Conservation (phyloP, 2,888 invertebrate genomes). For the Drosophila neutralis region DNA sequence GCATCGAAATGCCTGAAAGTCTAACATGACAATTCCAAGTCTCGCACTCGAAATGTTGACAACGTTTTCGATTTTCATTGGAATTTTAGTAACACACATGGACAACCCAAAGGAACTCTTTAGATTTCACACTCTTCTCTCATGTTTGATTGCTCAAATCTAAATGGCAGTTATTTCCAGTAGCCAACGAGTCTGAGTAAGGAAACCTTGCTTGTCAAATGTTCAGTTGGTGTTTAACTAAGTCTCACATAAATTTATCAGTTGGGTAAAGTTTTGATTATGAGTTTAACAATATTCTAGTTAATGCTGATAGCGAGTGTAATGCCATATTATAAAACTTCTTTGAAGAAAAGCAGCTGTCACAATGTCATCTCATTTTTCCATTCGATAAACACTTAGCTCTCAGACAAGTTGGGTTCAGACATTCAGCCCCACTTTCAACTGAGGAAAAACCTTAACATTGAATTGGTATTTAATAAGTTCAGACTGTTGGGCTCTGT, state of each 20-base stretch:
- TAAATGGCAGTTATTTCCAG: constrained; percentile 16
- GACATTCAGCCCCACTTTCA: not conserved
- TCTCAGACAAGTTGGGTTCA: not conserved
- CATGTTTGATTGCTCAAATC: constrained; percentile 54
- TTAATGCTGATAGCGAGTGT: not conserved
- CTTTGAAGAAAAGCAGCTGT: not conserved
- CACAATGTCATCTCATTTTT: not conserved
- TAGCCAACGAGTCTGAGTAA: not conserved
- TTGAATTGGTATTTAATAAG: not conserved
- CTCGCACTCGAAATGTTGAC: constrained; percentile 57
- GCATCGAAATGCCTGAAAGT: constrained; percentile 78
- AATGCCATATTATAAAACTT: not conserved
- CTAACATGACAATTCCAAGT: constrained; percentile 73
- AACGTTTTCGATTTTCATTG: constrained; percentile 74
- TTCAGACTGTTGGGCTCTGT: not conserved
- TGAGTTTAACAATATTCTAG: not conserved
- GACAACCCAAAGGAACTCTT: constrained; percentile 25
- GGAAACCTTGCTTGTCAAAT: not conserved
- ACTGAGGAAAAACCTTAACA: not conserved
- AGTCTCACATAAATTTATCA: not conserved
- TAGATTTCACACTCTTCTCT: constrained; percentile 44
- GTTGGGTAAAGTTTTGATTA: not conserved
- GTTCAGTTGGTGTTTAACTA: not conserved
- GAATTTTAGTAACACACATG: constrained; percentile 57
- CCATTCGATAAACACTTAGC: not conserved